Evolutionary conservation across 2,888 invertebrate species (phyloP), one percentile per base, ranked within the genome.

Genomic region (Mimumesa dahlbomi): DNA sequence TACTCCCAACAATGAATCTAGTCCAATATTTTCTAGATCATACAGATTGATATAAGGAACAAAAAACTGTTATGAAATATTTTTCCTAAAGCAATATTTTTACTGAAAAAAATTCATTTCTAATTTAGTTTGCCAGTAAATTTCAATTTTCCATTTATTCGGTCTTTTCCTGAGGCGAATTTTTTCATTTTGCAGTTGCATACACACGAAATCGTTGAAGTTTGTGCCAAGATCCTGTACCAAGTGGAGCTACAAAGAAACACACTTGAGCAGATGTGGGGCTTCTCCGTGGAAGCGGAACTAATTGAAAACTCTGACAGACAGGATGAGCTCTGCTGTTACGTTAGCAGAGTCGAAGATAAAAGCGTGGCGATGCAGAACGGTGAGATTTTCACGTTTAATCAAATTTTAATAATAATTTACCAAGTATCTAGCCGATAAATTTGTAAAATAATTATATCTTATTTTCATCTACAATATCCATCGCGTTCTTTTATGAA

Each of bases 231-330:
- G 92, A 96, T 98, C 87, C 92, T 98, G 77, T 98, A 98, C 91
- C 98, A 98, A 93, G 97, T 98, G 82, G 98, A 98, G 90, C 92
- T 98, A 86, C 95, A 96, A 84, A 93, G 98, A 71, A 94, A 94
- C 77, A 96, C 96, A 7, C 92, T 97, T 84, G 97, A 98, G 85
- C 96, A 97, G 90, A 97, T 98, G 96, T 98, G 98, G 96, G 98
- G 98, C 82, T 97, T 98, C 91, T 97, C 97, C 75, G 98, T 98
- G 53, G 98, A 98, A 90, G 98, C 98, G 2, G 98, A 98, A 90
- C 93, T 98, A 65, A 97, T 98, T 74, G 98, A 98, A 90, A 98
- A 98, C 90, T 95, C 97, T 7, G 98, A 98, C 90, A 92, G 97
- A 56, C 98, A 98, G 90, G 98, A 98, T 90, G 98, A 98, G 90